Evolutionary conservation across 2,888 invertebrate genomes (phyloP), one percentile per base, ranked within the genome.

Genomic region (Stegophylla sp.): DNA sequence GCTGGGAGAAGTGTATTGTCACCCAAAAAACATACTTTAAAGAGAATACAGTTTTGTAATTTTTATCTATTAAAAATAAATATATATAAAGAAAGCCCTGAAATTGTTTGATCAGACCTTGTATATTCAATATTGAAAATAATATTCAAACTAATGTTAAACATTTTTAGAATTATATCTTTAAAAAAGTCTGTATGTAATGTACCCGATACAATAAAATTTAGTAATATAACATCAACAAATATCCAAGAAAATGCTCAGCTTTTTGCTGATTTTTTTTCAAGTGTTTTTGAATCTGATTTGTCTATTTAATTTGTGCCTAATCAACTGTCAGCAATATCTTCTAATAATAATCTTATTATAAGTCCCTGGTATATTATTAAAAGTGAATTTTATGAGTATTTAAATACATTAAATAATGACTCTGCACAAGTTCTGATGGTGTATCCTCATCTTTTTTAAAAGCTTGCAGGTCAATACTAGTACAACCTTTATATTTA

Each of bases 391-490:
- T 43, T 66, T 66, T 66, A 43, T 66, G 66, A 66, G 41, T 66
- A 66, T 66, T 43, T 66, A n/a, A 66, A 66, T 66, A 20, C 66
- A 43, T 43, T 66, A 66, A 23, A 61, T 61, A 61, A n/a, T n/a
- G n/a, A n/a, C n/a, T n/a, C n/a, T n/a, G n/a, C n/a, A n/a, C n/a
- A n/a, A n/a, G n/a, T n/a, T n/a, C n/a, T n/a, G n/a, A n/a, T n/a
- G n/a, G n/a, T n/a, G n/a, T n/a, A n/a, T n/a, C n/a, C n/a, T n/a
- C n/a, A n/a, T n/a, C n/a, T n/a, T n/a, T n/a, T n/a, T n/a, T n/a
- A n/a, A n/a, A n/a, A n/a, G n/a, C n/a, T n/a, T n/a, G n/a, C n/a
- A n/a, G n/a, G n/a, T n/a, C n/a, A n/a, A n/a, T n/a, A n/a, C n/a
- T n/a, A n/a, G n/a, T n/a, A n/a, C n/a, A n/a, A n/a, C n/a, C n/a